These are phyloP conservation scores for Stomatorhinus walkeri DNA, from an alignment of 2,797 vertebrate species.

Conservation along the genomic window DNA sequence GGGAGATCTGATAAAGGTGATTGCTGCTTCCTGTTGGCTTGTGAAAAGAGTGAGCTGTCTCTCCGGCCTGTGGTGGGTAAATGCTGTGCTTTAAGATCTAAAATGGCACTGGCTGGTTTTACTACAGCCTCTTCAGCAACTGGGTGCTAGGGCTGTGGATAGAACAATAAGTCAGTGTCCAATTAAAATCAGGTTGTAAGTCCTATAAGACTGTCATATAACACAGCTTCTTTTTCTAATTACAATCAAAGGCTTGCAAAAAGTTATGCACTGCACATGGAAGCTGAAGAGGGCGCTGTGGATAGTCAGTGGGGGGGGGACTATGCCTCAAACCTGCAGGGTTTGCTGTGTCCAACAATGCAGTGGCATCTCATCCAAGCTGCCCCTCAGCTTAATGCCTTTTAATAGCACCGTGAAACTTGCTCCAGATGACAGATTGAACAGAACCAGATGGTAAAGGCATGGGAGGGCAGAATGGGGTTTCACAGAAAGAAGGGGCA, in stretches of 20 bases:
- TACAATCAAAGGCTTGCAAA: not conserved
- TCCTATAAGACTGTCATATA: not conserved
- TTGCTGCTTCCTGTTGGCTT: not conserved
- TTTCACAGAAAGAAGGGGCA: not conserved
- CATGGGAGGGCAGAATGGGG: not conserved
- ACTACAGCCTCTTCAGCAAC: not conserved
- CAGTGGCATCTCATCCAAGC: not conserved
- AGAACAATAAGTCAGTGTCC: not conserved
- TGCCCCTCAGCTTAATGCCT: not conserved
- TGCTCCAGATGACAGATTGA: not conserved
- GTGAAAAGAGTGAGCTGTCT: not conserved
- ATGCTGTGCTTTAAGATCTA: not conserved
- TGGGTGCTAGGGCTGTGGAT: not conserved
- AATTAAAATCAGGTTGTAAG: not conserved
- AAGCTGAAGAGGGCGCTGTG: not conserved
- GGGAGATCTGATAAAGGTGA: not conserved
- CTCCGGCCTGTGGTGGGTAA: not conserved
- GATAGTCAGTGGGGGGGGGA: not conserved
- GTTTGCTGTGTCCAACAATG: not conserved
- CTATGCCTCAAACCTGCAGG: not conserved
- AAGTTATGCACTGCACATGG: not conserved
- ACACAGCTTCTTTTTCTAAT: not conserved
- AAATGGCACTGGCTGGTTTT: not conserved
- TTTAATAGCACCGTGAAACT: not conserved
- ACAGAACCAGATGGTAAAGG: not conserved